Evolutionary conservation across 2,888 invertebrate genomes (phyloP).

Genomic region (Dryomyza anilis): DNA sequence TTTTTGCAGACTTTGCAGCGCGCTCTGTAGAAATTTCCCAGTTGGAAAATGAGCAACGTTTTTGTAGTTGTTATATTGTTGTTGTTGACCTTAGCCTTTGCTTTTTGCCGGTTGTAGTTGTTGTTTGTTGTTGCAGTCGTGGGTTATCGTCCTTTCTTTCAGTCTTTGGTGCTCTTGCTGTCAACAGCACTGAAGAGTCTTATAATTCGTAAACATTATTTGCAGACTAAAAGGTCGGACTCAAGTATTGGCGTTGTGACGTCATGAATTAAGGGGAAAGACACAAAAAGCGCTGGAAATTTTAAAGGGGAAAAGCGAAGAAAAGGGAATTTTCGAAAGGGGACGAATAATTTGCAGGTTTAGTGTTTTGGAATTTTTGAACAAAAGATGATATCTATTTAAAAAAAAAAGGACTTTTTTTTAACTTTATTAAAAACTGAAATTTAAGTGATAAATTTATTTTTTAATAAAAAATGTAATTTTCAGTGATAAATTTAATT

Average conservation of each 20-base stretch:
- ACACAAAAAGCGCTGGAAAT: no score
- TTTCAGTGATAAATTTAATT: no score
- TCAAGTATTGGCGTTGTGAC: conserved; percentile 33
- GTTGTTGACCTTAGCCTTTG: conserved; percentile 49
- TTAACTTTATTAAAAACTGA: no score
- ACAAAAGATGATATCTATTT: neutral
- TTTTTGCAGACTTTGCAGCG: no score
- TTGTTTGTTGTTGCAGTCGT: conserved; percentile 34
- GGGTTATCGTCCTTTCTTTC: conserved; percentile 14
- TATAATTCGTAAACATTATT: conserved; percentile 24
- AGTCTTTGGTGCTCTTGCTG: conserved; percentile 1
- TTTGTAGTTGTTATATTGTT: conserved; percentile 15
- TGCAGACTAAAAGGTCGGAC: conserved; percentile 13
- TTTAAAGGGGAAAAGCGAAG: no score
- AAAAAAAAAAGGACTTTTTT: no score
- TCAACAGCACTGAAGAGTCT: conserved; percentile 5
- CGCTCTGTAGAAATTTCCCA: neutral
- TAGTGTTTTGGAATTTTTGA: neutral
- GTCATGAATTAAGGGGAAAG: conserved; percentile 34
- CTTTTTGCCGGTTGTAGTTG: conserved; percentile 46
- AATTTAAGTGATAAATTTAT: no score
- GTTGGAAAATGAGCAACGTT: conserved; percentile 8
- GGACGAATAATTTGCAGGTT: no score
- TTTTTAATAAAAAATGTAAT: no score
- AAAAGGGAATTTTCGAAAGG: no score